Evolutionary conservation across 2,797 vertebrate genomes (phyloP).

Genomic region (Gymnopithys bicolor): DNA sequence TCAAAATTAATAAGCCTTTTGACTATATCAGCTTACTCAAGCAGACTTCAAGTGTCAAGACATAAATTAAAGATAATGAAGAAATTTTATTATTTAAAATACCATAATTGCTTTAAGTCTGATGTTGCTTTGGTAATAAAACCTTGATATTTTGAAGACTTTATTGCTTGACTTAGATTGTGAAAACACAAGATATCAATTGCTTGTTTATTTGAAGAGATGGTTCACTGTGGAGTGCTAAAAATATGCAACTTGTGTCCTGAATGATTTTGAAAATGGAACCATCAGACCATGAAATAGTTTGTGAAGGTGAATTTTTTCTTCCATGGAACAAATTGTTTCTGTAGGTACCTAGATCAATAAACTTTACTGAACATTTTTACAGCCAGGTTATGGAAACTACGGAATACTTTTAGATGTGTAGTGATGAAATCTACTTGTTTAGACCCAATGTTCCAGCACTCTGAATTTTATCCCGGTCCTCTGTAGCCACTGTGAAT

Average conservation of each 20-base stretch:
- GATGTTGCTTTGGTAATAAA: not conserved
- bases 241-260: not conserved
- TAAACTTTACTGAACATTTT: not conserved
- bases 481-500: not conserved
- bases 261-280: not conserved
- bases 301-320: not conserved
- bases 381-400: not conserved
- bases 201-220: not conserved
- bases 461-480: not conserved
- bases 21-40: not conserved
- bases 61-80: not conserved
- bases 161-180: not conserved
- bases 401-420: not conserved
- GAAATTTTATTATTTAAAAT: not conserved
- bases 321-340: not conserved
- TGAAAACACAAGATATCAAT: not conserved
- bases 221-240: not conserved
- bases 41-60: not conserved
- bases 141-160: not conserved
- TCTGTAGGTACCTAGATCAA: not conserved
- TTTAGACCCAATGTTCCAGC: not conserved
- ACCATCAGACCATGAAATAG: not conserved
- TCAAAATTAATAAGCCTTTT: not conserved
- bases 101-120: not conserved
- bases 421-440: not conserved